Conservation (phyloP, 1,140 invertebrate species). For the Drosophila albomicans region DNA sequence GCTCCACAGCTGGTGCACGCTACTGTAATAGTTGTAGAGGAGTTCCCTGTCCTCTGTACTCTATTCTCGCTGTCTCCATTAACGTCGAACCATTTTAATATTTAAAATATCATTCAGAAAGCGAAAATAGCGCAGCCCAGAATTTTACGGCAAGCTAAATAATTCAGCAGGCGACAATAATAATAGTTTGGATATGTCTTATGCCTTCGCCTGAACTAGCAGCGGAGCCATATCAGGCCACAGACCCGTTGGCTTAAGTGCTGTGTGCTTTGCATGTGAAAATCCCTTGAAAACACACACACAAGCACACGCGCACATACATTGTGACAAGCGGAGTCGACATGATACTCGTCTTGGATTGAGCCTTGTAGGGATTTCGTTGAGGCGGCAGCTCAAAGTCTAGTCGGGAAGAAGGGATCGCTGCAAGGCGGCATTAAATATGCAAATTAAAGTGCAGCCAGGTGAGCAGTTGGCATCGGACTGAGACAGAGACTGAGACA, state of each 20-base stretch:
- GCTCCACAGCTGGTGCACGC: slow-evolving; percentile 26
- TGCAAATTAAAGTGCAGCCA: slow-evolving; percentile 54
- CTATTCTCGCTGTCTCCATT: slow-evolving; percentile 15
- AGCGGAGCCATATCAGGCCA: slow-evolving; percentile 8
- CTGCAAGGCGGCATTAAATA: slow-evolving; percentile 47
- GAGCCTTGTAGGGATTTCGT: slow-evolving; percentile 2
- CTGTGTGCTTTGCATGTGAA: slow-evolving; percentile 53
- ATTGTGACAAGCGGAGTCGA: slow-evolving; percentile 5
- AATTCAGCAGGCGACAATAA: slow-evolving; percentile 53
- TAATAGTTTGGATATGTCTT: slow-evolving; percentile 32
- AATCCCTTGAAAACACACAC: slow-evolving; percentile 39
- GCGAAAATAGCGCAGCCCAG: slow-evolving; percentile 29
- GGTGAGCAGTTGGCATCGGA: slow-evolving; percentile 39
- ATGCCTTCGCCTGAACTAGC: slow-evolving; percentile 10
- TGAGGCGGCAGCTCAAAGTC: slow-evolving; percentile 14
- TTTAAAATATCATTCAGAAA: slow-evolving; percentile 68
- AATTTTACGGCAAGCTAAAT: slow-evolving; percentile 37
- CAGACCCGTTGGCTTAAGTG: slow-evolving; percentile 29
- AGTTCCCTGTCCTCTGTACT: not conserved
- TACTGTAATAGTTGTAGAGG: slow-evolving; percentile 31
- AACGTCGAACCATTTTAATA: slow-evolving; percentile 64
- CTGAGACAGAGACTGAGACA: slow-evolving; percentile 8
- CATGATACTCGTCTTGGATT: slow-evolving; percentile 5
- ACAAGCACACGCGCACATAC: slow-evolving; percentile 27
- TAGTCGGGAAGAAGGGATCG: slow-evolving; percentile 4